These are phyloP conservation scores for Coptodon bakossiorum DNA, from an alignment of 2,113 vertebrate genomes.

Conservation along the genomic window DNA sequence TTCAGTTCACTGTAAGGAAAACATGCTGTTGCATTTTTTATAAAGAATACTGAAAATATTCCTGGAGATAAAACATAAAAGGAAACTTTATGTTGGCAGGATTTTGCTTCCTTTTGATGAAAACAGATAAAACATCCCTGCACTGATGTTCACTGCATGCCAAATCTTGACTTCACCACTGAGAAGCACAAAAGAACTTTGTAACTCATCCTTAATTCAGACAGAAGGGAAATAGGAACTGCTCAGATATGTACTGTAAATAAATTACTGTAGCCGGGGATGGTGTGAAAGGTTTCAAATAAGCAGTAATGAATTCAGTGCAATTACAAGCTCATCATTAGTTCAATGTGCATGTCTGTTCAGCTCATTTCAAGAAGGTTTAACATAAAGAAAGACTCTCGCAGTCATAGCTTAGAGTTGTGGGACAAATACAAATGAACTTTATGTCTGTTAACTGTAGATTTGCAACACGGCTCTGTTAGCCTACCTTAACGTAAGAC, in stretches of 20 bases:
- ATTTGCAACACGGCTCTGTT: not conserved
- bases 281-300: not conserved
- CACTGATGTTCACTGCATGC: not conserved
- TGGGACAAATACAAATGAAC: not conserved
- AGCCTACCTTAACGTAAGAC: not conserved
- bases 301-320: not conserved
- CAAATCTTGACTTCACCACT: not conserved
- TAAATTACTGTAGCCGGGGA: not conserved
- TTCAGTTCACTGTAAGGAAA: not conserved
- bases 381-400: not conserved
- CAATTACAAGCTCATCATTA: not conserved
- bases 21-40: not conserved
- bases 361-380: not conserved
- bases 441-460: not conserved
- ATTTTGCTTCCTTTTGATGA: not conserved
- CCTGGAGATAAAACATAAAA: not conserved
- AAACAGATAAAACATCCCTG: not conserved
- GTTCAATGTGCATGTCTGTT: not conserved
- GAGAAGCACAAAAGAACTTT: not conserved
- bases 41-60: not conserved
- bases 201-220: not conserved
- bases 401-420: not conserved
- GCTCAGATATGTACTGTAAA: not conserved
- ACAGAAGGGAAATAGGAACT: not conserved
- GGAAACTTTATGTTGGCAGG: not conserved